Conservation (phyloP, 2,113 vertebrate genomes). For the Hyperopisus bebe region DNA sequence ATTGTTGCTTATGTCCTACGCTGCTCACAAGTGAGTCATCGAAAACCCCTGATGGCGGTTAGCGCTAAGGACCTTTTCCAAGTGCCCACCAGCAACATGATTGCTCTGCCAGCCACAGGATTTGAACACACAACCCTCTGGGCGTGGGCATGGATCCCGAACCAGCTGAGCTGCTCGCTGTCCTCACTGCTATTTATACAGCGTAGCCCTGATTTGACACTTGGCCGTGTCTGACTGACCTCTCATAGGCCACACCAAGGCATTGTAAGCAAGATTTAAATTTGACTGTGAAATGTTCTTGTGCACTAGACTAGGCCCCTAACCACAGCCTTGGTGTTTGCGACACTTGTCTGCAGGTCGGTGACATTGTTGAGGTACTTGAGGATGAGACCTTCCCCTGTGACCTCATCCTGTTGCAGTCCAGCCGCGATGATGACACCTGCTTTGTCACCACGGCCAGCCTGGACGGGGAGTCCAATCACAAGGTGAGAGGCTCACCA, state of each 20-base stretch:
- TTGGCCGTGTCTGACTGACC: neutral
- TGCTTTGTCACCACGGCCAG: slow-evolving; percentile 94
- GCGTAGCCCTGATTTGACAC: neutral
- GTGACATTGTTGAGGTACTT: slow-evolving; percentile 85
- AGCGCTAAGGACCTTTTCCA: neutral
- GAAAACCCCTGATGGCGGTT: neutral
- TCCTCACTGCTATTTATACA: neutral
- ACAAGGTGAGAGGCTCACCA: slow-evolving; percentile 69
- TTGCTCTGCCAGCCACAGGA: neutral
- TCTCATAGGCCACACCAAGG: neutral
- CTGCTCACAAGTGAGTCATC: neutral
- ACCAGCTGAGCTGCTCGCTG: neutral
- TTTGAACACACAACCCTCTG: neutral
- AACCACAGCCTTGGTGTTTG: neutral
- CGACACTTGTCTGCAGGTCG: slow-evolving; percentile 64
- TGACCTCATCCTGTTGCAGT: slow-evolving; percentile 87
- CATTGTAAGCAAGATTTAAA: neutral
- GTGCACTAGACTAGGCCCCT: neutral
- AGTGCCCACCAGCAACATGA: neutral
- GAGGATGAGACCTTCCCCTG: slow-evolving; percentile 94
- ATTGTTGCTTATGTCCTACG: neutral
- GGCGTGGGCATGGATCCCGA: neutral
- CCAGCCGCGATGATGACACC: slow-evolving; percentile 72
- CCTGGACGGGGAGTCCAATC: slow-evolving; percentile 94
- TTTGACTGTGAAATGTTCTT: neutral